Conservation (phyloP, 2,113 vertebrate genomes). For the Engraulis encrasicolus region DNA sequence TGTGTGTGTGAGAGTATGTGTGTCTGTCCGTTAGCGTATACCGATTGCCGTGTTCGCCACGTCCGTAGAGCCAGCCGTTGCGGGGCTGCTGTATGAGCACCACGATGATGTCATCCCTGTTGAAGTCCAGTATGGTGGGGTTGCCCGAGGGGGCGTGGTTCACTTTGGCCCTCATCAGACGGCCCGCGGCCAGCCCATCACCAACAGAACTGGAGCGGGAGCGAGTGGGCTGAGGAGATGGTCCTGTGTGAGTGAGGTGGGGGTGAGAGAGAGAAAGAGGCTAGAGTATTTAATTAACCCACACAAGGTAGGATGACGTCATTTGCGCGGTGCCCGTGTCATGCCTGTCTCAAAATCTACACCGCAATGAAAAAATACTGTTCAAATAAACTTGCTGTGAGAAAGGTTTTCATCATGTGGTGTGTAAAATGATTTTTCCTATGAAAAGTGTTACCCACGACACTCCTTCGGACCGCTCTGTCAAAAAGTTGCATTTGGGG, state of each 20-base stretch:
- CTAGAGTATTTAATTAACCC: too few species aligned
- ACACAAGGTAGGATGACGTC: too few species aligned
- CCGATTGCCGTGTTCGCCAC: conserved; percentile 71
- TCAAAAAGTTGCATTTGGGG: too few species aligned
- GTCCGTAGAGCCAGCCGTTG: conserved; percentile 93
- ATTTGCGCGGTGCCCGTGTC: too few species aligned
- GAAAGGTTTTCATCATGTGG: too few species aligned
- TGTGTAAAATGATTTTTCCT: too few species aligned
- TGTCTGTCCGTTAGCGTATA: too few species aligned
- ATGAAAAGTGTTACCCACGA: too few species aligned
- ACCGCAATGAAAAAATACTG: too few species aligned
- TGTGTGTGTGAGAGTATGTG: neutral
- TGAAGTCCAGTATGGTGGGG: conserved; percentile 84
- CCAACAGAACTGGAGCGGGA: conserved; percentile 36
- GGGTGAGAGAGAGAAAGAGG: neutral
- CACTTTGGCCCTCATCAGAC: conserved; percentile 59
- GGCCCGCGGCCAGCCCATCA: conserved; percentile 35
- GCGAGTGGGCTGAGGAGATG: conserved; percentile 66
- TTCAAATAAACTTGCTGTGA: too few species aligned
- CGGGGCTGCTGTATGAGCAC: conserved; percentile 78
- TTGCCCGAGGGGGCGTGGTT: conserved; percentile 71
- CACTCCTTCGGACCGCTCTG: too few species aligned
- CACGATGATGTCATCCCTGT: conserved; percentile 74
- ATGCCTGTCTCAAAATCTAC: too few species aligned
- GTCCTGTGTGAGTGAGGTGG: conserved; percentile 59